These are phyloP conservation scores for Diarsia rubi DNA, from an alignment of 2,888 invertebrate species.

Conservation along the genomic window DNA sequence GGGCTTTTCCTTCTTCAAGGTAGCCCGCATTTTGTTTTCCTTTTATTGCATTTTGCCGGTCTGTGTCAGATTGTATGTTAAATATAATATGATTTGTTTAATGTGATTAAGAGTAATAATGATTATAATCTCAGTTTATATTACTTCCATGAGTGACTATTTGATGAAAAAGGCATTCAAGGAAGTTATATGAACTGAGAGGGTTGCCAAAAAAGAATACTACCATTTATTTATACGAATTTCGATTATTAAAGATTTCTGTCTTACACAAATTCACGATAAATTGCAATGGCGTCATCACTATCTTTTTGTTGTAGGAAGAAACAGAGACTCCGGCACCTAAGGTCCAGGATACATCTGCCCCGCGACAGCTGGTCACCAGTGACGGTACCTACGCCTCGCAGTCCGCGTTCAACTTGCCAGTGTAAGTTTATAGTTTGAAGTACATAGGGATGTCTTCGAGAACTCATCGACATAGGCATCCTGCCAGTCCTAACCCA, in stretches of 20 bases:
- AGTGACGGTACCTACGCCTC: slow-evolving; percentile 99
- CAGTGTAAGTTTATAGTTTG: slow-evolving; percentile 90
- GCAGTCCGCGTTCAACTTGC: slow-evolving; percentile 98
- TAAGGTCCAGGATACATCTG: slow-evolving; percentile 73
- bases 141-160: no score
- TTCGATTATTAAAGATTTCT: not conserved
- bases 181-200: no score
- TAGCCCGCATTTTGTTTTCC: no score
- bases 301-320: slow-evolving; percentile 48
- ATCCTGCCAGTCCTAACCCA: not conserved
- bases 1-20: no score
- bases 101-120: no score
- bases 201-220: not conserved
- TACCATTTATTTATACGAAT: not conserved
- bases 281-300: not conserved
- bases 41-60: no score
- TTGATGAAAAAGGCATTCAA: no score
- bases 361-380: slow-evolving; percentile 95
- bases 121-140: no score
- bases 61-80: no score
- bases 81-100: no score
- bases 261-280: not conserved
- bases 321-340: slow-evolving; percentile 68
- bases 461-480: not conserved
- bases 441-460: not conserved